phyloP scores from a whole-genome alignment of 1,140 invertebrate genomes.

The Drosophila athabasca region DNA sequence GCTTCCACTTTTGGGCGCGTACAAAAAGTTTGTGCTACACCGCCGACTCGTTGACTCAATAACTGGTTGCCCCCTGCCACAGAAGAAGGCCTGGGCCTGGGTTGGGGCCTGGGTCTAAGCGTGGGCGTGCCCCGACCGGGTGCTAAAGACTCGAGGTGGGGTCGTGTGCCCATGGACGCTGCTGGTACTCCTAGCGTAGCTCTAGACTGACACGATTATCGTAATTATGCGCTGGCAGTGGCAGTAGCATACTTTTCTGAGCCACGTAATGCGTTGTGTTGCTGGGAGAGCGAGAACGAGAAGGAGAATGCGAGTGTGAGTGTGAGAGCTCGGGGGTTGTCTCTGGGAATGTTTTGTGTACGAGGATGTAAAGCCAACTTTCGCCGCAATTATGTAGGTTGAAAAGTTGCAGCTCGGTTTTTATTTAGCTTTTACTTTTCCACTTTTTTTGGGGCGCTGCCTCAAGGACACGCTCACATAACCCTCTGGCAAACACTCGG shows the following conservation, averaged over 20 bases:
- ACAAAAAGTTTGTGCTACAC: conserved; percentile 74
- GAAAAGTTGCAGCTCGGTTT: conserved; percentile 65
- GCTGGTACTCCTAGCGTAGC: conserved; percentile 12
- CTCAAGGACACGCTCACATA: conserved; percentile 62
- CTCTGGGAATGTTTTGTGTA: conserved; percentile 9
- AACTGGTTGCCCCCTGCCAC: conserved; percentile 49
- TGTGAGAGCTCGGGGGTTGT: conserved; percentile 31
- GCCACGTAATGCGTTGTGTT: conserved; percentile 40
- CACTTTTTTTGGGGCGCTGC: conserved; percentile 37
- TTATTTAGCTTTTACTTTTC: conserved; percentile 56
- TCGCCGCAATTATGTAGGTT: conserved; percentile 79
- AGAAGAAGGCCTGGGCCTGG: conserved; percentile 1
- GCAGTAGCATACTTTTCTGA: conserved; percentile 77
- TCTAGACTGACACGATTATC: conserved; percentile 78
- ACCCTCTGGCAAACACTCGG: conserved; percentile 43
- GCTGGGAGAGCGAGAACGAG: conserved; percentile 10
- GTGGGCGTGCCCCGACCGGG: conserved; percentile 23
- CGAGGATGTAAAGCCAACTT: conserved; percentile 60
- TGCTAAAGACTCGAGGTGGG: conserved; percentile 39
- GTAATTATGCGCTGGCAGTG: conserved; percentile 79
- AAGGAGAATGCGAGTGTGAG: too few relatives aligned
- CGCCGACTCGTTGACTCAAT: conserved; percentile 76
- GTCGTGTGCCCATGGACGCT: conserved; percentile 29
- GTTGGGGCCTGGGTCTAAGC: conserved; percentile 24
- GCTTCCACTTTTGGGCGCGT: conserved; percentile 55